Base-by-base conservation (phyloP, 23 tunicate species). In the Diplosoma virens region DNA sequence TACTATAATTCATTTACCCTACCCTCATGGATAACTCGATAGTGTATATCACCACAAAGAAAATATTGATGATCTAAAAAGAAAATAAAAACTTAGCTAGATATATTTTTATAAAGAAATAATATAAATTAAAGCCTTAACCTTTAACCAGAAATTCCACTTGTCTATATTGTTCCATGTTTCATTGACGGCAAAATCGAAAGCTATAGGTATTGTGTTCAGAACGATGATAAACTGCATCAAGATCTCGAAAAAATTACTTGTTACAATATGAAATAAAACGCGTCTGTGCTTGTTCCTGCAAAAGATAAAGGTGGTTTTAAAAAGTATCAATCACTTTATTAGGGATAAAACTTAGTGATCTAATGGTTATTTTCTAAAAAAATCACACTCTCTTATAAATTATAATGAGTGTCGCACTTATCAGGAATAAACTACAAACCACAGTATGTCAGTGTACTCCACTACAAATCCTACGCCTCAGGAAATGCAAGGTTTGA, bases 161-260 rank as follows among this genome's bases (percentile, higher is more conserved):
- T 22, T 32, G 37, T 83, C 84, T 16, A 46, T 67, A 36, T 83
- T 63, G 17, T 48, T 33, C 85, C 87, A 89, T 27, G 96, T 82
- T 32, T 89, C 88, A 37, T 89, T 78, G 21, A 82, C 79, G 3
- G 61, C 47, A 61, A 89, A 83, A 59, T 89, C 96, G 34, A 89
- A 59, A 0, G 69, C 45, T 0, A 89, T 89, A 1, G 96, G 96
- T 17, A 89, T 33, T 16, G 79, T 66, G 77, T 89, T 89, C 34
- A 83, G 30, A 36, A 89, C 50, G 67, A 89, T 84, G 75, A 89
- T 79, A 35, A 59, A 63, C 32, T 89, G 96, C 96, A 89, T 89
- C 4, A 83, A 21, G 32, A 83, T 65, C 60, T 89, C 96, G 58
- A 89, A 83, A 41, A 65, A 37, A 17, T 35, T 53, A 28, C 85